phyloP scores from a whole-genome alignment of 2,888 invertebrate genomes.

The Hirudinaria manillensis region DNA sequence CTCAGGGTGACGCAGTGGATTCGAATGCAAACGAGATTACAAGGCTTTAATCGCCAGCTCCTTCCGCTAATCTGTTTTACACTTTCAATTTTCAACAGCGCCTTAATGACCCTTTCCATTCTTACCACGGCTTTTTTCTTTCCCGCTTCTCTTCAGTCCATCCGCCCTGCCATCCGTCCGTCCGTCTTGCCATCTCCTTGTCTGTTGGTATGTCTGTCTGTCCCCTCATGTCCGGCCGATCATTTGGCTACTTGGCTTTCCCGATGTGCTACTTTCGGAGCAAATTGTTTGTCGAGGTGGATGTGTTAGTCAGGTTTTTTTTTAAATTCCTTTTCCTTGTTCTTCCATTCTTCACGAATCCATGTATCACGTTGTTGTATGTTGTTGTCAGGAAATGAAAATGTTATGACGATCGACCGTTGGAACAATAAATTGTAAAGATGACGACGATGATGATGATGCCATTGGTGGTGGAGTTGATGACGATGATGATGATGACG shows the following conservation, averaged over 20 bases:
- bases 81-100: constrained; percentile 12
- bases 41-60: background rate
- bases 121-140: background rate
- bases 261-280: too few relatives aligned
- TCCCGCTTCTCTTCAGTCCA: background rate
- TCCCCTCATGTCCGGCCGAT: background rate
- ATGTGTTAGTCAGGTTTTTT: background rate
- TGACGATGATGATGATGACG: too few relatives aligned
- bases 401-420: too few relatives aligned
- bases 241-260: too few relatives aligned
- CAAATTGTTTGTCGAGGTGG: background rate
- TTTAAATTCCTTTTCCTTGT: background rate
- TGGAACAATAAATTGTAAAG: too few relatives aligned
- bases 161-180: background rate
- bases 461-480: too few relatives aligned
- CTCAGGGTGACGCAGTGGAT: background rate
- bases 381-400: too few relatives aligned
- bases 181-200: background rate
- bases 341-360: background rate
- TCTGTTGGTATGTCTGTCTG: background rate
- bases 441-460: too few relatives aligned
- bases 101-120: constrained; percentile 14
- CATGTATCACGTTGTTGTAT: too few relatives aligned
- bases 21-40: constrained; percentile 8
- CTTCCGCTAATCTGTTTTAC: constrained; percentile 11